Base-by-base conservation (phyloP, 2,888 invertebrate genomes). In the Dinocampus coccinellae region DNA sequence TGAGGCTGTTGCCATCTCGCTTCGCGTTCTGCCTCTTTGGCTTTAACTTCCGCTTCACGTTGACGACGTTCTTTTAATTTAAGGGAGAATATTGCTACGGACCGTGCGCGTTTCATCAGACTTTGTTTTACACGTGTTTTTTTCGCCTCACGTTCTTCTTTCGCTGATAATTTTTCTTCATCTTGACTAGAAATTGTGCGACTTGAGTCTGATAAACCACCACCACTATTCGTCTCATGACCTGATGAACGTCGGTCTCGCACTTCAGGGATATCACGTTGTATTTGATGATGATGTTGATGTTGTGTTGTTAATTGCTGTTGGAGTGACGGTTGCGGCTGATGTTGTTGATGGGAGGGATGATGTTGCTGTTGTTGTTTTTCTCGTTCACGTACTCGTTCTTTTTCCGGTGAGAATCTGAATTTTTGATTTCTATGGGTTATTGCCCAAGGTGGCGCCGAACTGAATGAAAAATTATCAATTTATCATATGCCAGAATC, bases 51-150 rank as follows among this genome's bases (percentile, higher is more conserved):
- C 0, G 95, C 95, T 82, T 95, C 95, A 34, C 94, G 89, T 69
- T 95, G 95, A 67, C 94, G 90, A n/a, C 93, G 89, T 81, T 93
- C 93, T 81, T 93, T 93, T 75, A 95, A 88, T 70, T 95, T 95
- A 63, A 95, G 88, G 4, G 95, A 95, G 88, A 95, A 95, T 83
- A 95, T 94, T 4, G 95, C 95, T 55, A 95, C 95, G 0, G 95
- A 95, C 13, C 95, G 90, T 6, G 95, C 95, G 64, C 95, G 91
- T 86, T 95, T 95, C 88, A 95, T 94, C 29, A 95, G 86, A 78
- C 92, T 92, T 62, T 95, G 95, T 82, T 93, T 93, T 20, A 93
- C 91, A 13, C 92, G 90, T 42, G 92, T 92, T 82, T 92, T 92
- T 72, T 92, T 92, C 3, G 92, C 92, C 74, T 92, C 89, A 74